Conservation (phyloP, 2,888 invertebrate genomes). For the Ochlodes sylvanus region DNA sequence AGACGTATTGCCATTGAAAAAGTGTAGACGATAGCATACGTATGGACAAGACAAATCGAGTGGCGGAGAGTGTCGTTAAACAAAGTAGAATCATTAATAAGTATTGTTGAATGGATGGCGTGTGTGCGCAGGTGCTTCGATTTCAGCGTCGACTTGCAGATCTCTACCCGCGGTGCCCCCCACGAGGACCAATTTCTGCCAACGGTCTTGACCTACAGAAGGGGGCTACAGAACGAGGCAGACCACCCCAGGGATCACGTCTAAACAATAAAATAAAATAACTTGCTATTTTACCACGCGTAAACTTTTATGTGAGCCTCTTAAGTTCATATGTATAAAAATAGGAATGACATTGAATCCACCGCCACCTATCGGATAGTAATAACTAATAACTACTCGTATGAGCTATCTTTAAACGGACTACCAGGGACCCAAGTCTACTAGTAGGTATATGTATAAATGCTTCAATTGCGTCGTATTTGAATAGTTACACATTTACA, state of each 20-base stretch:
- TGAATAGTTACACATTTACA: too few relatives aligned
- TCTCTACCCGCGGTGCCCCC: constrained; percentile 5
- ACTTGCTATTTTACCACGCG: too few relatives aligned
- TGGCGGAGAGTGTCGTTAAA: constrained; percentile 41
- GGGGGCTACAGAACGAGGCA: not conserved
- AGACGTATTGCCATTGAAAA: constrained; percentile 42
- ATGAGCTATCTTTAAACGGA: too few relatives aligned
- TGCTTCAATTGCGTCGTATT: too few relatives aligned
- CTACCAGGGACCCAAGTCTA: too few relatives aligned
- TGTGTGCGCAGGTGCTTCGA: constrained; percentile 46
- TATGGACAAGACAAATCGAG: constrained; percentile 22
- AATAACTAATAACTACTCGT: too few relatives aligned
- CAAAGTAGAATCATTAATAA: constrained; percentile 46
- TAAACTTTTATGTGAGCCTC: too few relatives aligned
- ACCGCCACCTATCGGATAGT: too few relatives aligned
- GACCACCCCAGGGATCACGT: not conserved
- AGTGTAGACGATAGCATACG: constrained; percentile 5
- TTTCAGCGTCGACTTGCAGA: constrained; percentile 2
- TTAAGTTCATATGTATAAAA: not conserved
- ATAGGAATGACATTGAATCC: too few relatives aligned
- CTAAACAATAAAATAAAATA: too few relatives aligned
- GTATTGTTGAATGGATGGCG: constrained; percentile 40
- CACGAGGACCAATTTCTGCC: not conserved
- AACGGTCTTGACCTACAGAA: constrained; percentile 4
- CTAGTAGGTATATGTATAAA: too few relatives aligned